Conservation (phyloP, 2,797 vertebrate species). For the Diglossa cyanea region DNA sequence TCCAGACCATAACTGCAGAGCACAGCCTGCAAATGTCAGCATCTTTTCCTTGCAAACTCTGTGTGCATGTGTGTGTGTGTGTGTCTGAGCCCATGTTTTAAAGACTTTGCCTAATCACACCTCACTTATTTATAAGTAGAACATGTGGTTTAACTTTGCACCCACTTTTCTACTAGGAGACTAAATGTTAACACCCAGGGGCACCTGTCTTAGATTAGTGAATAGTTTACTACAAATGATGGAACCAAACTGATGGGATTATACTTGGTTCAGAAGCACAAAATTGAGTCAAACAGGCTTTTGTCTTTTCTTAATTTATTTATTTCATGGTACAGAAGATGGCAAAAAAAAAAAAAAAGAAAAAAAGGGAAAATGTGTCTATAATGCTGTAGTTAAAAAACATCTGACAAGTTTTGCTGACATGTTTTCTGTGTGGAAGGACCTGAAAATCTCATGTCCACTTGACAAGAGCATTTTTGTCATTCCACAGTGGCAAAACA, state of each 20-base stretch:
- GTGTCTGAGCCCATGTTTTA: slow-evolving; percentile 33
- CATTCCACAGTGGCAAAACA: slow-evolving; percentile 81
- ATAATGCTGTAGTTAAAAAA: slow-evolving; percentile 24
- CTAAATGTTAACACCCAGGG: slow-evolving; percentile 87
- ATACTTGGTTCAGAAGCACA: slow-evolving; percentile 1
- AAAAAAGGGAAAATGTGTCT: not conserved
- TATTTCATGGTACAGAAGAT: not conserved
- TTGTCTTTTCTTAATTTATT: not conserved
- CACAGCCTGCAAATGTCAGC: slow-evolving; percentile 33
- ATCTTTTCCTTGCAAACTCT: slow-evolving; percentile 23
- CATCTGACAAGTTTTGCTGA: slow-evolving; percentile 37
- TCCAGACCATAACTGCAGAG: slow-evolving; percentile 55
- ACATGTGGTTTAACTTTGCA: slow-evolving; percentile 99
- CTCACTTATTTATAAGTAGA: slow-evolving; percentile 81
- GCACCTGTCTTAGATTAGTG: slow-evolving; percentile 90
- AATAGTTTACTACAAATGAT: slow-evolving; percentile 68
- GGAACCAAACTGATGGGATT: slow-evolving; percentile 52
- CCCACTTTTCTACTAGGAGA: slow-evolving; percentile 93
- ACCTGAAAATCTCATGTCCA: slow-evolving; percentile 76
- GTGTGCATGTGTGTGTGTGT: not conserved
- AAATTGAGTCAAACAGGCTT: not conserved
- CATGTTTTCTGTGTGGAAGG: slow-evolving; percentile 50
- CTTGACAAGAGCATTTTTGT: slow-evolving; percentile 73
- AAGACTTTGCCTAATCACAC: slow-evolving; percentile 79
- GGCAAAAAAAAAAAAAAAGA: not conserved